Evolutionary conservation across 2,797 vertebrate species (phyloP), one percentile per base, ranked within the genome.

Genomic region (Macropus fuliginosus): DNA sequence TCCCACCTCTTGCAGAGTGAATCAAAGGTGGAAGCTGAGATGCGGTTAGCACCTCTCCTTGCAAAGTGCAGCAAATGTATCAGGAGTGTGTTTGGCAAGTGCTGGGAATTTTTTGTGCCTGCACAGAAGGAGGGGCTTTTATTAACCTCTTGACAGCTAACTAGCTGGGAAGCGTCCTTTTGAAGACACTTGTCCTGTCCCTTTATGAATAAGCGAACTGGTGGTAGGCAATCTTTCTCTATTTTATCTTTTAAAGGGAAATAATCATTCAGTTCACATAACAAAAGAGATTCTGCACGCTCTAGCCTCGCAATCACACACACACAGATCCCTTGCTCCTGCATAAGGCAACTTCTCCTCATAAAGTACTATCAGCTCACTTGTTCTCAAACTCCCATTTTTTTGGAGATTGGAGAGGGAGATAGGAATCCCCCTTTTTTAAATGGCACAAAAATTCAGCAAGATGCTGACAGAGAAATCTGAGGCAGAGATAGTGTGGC

Each of bases 51-150:
- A 91, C 54, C 93, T 74, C 66, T 93, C 92, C 95, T 66, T 54
- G 93, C 50, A 55, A 96, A 74, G 52, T 16, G 11, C 0, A 93
- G 8, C 54, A 96, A 93, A 96, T 87, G 40, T 27, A 66, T 90
- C 28, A 92, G 87, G 57, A 96, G 24, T 91, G 54, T 46, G 4
- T 87, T 92, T 56, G 21, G 16, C 55, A 90, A 91, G 66, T 31
- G 56, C 27, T n/a, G 18, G 46, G 40, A 4, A 10, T 27, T 87
- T 91, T 56, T 40, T 24, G 54, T 52, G 55, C 91, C 55, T 90
- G 89, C 74, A 87, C 40, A 87, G 74, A 10, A n/a, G 21, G 74
- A 24, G 21, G 74, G 50, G 40, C 9, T 87, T 87, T 87, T 87
- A 87, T 87, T 87, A 87, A 46, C 74, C 74, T 87, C 74, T 87